Evolutionary conservation across 2,797 vertebrate genomes (phyloP).

Genomic region (Paguma larvata): DNA sequence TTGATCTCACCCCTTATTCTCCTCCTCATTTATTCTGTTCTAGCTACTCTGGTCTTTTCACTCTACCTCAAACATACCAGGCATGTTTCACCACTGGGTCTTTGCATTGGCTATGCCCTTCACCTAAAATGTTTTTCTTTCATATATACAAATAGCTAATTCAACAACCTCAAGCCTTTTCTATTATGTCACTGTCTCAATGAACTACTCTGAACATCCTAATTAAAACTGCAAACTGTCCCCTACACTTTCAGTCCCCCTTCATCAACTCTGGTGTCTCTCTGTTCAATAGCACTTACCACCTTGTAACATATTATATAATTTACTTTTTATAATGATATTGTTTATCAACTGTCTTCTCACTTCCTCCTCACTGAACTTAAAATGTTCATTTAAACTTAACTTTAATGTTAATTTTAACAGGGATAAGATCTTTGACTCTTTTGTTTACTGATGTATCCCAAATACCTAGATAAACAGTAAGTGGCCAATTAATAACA

Average conservation of each 20-base stretch:
- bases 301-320: not conserved
- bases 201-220: not conserved
- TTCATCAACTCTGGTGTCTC: not conserved
- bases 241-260: not conserved
- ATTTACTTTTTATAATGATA: not conserved
- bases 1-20: not conserved
- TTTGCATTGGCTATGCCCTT: not conserved
- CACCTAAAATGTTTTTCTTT: not conserved
- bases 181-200: not conserved
- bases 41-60: not conserved
- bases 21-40: not conserved
- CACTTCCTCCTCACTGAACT: not conserved
- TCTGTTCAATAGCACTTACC: not conserved
- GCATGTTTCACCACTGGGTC: not conserved
- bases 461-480: not conserved
- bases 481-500: not conserved
- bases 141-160: not conserved
- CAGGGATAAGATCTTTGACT: not conserved
- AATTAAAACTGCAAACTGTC: not conserved
- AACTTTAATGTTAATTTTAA: not conserved
- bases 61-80: not conserved
- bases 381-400: not conserved
- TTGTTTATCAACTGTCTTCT: not conserved
- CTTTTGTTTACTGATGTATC: not conserved
- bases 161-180: not conserved